Base-by-base conservation (phyloP, 2,888 invertebrate species). In the Tridacna gigas region DNA sequence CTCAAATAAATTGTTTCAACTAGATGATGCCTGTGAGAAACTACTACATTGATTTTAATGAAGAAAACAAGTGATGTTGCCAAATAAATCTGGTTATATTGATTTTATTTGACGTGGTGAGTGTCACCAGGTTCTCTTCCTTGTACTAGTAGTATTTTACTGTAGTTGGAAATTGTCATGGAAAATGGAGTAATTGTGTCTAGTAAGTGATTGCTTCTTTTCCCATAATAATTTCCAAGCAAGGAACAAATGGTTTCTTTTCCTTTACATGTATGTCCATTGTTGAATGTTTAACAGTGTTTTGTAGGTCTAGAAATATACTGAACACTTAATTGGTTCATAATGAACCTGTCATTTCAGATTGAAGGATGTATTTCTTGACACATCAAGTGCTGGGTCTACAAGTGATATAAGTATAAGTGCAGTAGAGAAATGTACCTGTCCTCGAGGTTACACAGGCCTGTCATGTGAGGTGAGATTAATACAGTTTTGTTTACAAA, bases 391-490 rank as follows among this genome's bases (percentile, higher is more conserved):
- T 86, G 91, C 90, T 60, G 84, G 88, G 25, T 91, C 90, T 26
- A 85, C 84, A 61, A 91, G 84, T 84, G 87, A 85, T 45, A 78
- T 85, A 45, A 91, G 90, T 56, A 84, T 93, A 60, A 82, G 85
- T 18, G 91, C 93, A 80, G 96, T 97, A 0, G 99, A 99, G 95
- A 96, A 96, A 84, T 99, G 99, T 95, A 93, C 96, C 9, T 99
- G 99, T 94, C 98, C 98, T 0, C 95, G 96, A 0, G 98, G 97
- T 22, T 97, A 97, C 94, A 95, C 96, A 0, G 98, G 99, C 3
- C 95, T 97, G 74, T 98, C 98, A 7, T 99, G 99, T 95, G 97
- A 98, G 95, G 96, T 96, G 88, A 65, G 65, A 28, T n/a, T 12
- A n/a, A 20, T 56, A 56, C 56, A 56, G 56, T n/a, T 20, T 3